phyloP scores from a whole-genome alignment of 2,888 invertebrate genomes.

The Tipula helvola region DNA sequence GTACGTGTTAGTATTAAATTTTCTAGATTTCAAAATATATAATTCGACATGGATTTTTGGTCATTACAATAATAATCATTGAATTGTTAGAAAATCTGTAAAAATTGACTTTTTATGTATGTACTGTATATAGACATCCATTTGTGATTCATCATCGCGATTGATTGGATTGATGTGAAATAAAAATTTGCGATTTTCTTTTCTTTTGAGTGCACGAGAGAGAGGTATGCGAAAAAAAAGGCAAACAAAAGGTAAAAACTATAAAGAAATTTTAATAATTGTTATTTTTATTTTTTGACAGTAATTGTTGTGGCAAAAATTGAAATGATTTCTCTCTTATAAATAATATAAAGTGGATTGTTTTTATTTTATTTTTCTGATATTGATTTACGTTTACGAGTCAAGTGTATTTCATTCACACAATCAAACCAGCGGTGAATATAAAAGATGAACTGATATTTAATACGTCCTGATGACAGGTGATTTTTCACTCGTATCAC shows the following conservation, averaged over 20 bases:
- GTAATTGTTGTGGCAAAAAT: neutral
- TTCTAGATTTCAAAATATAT: neutral
- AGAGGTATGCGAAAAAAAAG: neutral
- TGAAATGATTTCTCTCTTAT: neutral
- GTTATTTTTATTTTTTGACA: neutral
- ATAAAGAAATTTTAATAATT: neutral
- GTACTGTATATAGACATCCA: neutral
- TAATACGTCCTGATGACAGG: neutral
- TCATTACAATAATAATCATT: neutral
- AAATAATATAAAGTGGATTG: neutral
- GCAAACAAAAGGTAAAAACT: neutral
- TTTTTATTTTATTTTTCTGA: neutral
- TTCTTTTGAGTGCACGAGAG: neutral
- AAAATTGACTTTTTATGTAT: neutral
- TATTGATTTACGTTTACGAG: neutral
- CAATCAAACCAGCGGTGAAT: neutral
- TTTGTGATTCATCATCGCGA: conserved; percentile 7
- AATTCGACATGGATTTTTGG: neutral
- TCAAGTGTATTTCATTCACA: neutral
- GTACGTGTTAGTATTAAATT: neutral
- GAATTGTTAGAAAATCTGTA: neutral
- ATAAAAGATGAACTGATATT: neutral
- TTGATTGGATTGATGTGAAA: neutral
- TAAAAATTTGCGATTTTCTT: neutral
- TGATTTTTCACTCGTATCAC: neutral